A percentile compares a stretch with the other conserved stretches of the same genome.
These are phyloP conservation scores for Limonius californicus DNA, from an alignment of 1,140 invertebrate species.

Conservation along the genomic window DNA sequence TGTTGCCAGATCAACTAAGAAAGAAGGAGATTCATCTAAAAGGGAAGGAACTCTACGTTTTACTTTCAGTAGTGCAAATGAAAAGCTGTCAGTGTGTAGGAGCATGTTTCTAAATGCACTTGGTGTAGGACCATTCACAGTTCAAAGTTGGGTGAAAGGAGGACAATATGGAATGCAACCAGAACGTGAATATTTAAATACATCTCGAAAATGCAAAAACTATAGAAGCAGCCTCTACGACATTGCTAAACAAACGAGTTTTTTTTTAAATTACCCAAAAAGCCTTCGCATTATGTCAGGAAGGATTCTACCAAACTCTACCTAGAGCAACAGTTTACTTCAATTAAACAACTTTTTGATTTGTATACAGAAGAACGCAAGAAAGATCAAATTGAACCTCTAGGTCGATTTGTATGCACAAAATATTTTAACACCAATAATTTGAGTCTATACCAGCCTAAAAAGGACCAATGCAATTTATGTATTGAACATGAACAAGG, in stretches of 20 bases:
- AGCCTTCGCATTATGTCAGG: background rate
- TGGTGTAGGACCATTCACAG: background rate
- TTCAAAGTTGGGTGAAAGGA: background rate
- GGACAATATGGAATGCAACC: background rate
- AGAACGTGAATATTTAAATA: background rate
- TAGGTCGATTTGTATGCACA: too few relatives aligned
- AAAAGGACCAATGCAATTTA: slow-evolving; percentile 45
- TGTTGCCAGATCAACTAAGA: too few relatives aligned
- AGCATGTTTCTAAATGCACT: background rate
- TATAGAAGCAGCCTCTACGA: too few relatives aligned
- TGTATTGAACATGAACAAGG: too few relatives aligned
- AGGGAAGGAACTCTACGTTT: too few relatives aligned
- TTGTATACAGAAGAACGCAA: too few relatives aligned
- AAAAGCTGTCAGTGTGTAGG: too few relatives aligned
- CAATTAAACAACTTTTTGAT: background rate
- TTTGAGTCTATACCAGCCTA: slow-evolving; percentile 4
- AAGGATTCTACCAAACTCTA: background rate
- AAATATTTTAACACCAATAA: background rate
- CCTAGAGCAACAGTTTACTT: background rate
- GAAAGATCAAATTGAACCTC: too few relatives aligned
- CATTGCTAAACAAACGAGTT: too few relatives aligned
- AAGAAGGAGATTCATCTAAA: too few relatives aligned
- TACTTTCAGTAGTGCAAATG: too few relatives aligned
- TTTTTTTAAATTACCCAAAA: background rate
- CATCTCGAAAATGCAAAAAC: background rate